Percentiles rank a stretch among this genome's conserved stretches.
Conservation (phyloP, 1,140 invertebrate genomes). For the Drosophila pseudoobscura region DNA sequence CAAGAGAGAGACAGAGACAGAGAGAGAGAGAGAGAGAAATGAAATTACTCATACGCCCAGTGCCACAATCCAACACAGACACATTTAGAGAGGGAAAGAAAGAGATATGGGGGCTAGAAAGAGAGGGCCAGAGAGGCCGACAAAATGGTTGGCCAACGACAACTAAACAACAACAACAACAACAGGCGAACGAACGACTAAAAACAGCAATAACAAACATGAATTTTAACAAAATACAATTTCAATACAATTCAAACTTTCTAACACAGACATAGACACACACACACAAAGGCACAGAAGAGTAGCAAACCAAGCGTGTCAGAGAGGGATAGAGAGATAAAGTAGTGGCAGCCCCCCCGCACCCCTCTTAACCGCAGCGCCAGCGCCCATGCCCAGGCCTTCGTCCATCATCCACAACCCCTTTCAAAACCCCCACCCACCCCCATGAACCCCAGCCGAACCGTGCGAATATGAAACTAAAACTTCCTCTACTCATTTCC, state of each 20-base stretch:
- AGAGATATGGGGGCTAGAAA: constrained; percentile 11
- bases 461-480: constrained; percentile 76
- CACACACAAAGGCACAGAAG: constrained; percentile 6
- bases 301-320: constrained; percentile 2
- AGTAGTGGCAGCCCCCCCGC: constrained; percentile 9
- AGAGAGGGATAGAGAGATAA: constrained; percentile 26
- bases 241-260: constrained; percentile 83
- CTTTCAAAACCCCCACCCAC: not conserved
- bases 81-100: constrained; percentile 4
- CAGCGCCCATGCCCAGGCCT: constrained; percentile 48
- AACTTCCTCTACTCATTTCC: constrained; percentile 82
- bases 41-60: constrained; percentile 59
- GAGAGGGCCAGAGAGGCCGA: constrained; percentile 50
- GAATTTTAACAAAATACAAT: constrained; percentile 83
- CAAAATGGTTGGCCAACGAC: constrained; percentile 80
- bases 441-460: not conserved
- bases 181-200: constrained; percentile 46
- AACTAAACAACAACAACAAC: constrained; percentile 69
- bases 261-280: constrained; percentile 62
- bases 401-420: not conserved
- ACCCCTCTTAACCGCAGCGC: constrained; percentile 57
- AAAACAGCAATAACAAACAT: constrained; percentile 77
- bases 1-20: constrained; percentile 33
- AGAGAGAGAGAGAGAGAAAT: constrained; percentile 28
- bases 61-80: constrained; percentile 30